Conservation (phyloP, 1,140 invertebrate genomes). For the Meloidogyne floridensis region DNA sequence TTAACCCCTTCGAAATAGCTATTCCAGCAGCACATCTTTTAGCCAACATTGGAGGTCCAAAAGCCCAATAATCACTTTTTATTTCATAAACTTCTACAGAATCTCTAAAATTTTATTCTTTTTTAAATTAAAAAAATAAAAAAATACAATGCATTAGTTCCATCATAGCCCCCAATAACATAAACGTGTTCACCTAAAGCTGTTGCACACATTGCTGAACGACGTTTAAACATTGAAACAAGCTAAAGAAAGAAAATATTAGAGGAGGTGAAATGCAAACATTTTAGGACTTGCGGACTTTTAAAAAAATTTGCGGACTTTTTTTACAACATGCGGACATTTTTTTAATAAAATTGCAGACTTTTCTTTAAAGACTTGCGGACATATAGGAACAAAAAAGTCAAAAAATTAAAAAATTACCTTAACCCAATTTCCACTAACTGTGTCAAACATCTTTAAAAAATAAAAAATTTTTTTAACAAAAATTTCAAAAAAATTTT, state of each 20-base stretch:
- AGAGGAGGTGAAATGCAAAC: neutral
- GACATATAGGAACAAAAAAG: slow-evolving; percentile 2
- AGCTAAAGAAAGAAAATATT: slow-evolving; percentile 19
- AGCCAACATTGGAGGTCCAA: slow-evolving; percentile 30
- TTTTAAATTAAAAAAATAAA: neutral
- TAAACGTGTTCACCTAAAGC: slow-evolving; percentile 41
- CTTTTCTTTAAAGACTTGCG: neutral
- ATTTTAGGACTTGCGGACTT: neutral
- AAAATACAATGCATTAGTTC: slow-evolving; percentile 63
- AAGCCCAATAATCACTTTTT: slow-evolving; percentile 61
- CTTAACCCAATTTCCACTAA: slow-evolving; percentile 76
- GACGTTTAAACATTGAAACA: slow-evolving; percentile 30
- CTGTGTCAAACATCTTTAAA: slow-evolving; percentile 75
- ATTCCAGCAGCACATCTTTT: slow-evolving; percentile 46
- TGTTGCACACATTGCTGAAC: slow-evolving; percentile 47
- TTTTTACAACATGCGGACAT: too few relatives aligned
- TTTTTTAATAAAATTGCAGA: too few relatives aligned
- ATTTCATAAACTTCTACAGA: slow-evolving; percentile 66
- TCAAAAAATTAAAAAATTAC: slow-evolving; percentile 69
- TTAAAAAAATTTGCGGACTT: too few relatives aligned
- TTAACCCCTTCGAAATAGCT: slow-evolving; percentile 39
- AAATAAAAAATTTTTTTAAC: neutral
- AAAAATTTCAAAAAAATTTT: neutral
- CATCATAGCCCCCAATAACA: slow-evolving; percentile 66
- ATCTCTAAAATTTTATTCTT: slow-evolving; percentile 13